These are phyloP conservation scores for Cebidichthys violaceus DNA, from an alignment of 2,113 vertebrate species.

Conservation along the genomic window DNA sequence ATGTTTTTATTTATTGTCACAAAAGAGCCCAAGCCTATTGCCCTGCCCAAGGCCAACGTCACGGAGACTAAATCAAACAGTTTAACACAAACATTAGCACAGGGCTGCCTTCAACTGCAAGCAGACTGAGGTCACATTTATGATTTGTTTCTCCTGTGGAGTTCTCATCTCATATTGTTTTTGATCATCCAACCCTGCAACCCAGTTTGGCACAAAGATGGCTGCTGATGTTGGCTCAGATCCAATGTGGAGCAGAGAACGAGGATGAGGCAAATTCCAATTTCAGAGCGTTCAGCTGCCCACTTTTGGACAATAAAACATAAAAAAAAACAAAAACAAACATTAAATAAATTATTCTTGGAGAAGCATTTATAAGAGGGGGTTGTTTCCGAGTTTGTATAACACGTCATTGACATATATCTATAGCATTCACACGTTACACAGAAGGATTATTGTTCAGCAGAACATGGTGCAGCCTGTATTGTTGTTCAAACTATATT, in stretches of 20 bases:
- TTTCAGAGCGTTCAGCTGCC: constrained; percentile 62
- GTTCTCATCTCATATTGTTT: constrained; percentile 79
- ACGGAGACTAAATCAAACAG: constrained; percentile 66
- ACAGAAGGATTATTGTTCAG: constrained; percentile 47
- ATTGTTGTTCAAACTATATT: constrained; percentile 52
- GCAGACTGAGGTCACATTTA: constrained; percentile 80
- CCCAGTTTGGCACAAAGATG: constrained; percentile 82
- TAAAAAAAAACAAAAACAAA: constrained; percentile 38
- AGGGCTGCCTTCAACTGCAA: constrained; percentile 71
- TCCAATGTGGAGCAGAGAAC: constrained; percentile 73
- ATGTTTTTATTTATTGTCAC: constrained; percentile 52
- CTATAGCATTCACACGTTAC: constrained; percentile 55
- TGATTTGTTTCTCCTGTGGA: constrained; percentile 73
- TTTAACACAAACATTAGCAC: constrained; percentile 79
- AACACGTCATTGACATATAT: constrained; percentile 51
- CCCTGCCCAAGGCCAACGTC: constrained; percentile 61
- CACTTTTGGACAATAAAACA: constrained; percentile 65
- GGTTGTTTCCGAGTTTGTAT: constrained; percentile 43
- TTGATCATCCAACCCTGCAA: constrained; percentile 80
- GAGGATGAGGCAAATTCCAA: constrained; percentile 73
- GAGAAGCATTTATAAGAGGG: constrained; percentile 43
- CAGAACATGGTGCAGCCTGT: constrained; percentile 38
- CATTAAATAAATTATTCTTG: constrained; percentile 45
- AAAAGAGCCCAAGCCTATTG: constrained; percentile 57
- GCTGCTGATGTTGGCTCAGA: constrained; percentile 75